Evolutionary conservation across 2,797 vertebrate species (phyloP).

Genomic region (Peromyscus eremicus): DNA sequence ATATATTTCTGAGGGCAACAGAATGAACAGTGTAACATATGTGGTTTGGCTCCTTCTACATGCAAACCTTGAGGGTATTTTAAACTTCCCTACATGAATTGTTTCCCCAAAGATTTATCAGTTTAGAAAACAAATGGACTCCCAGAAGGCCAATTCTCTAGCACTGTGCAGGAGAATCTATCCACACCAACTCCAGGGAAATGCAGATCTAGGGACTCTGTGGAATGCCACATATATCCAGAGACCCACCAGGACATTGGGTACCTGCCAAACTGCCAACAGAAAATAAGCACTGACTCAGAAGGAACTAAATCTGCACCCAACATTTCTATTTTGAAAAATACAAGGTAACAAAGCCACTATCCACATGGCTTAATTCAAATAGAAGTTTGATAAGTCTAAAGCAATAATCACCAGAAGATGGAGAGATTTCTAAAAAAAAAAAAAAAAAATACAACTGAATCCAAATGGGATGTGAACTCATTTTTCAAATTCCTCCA

Average conservation of each 20-base stretch:
- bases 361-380: constrained; percentile 43
- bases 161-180: background rate
- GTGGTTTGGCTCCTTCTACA: background rate
- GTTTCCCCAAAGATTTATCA: background rate
- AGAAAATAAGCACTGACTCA: background rate
- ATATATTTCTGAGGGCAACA: background rate
- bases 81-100: background rate
- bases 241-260: background rate
- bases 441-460: too few relatives aligned
- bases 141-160: background rate
- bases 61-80: background rate
- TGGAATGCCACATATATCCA: background rate
- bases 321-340: constrained; percentile 56
- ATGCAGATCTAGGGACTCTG: background rate
- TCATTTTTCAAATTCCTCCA: constrained; percentile 69
- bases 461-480: constrained; percentile 39
- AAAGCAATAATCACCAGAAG: constrained; percentile 53
- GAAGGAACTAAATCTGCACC: background rate
- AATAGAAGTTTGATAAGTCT: constrained; percentile 46
- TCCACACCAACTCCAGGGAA: background rate
- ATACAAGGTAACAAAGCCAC: background rate
- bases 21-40: background rate
- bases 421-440: background rate
- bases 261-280: background rate
- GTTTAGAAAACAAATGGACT: background rate